phyloP scores from a whole-genome alignment of 1,140 invertebrate species.

The Vanessa atalanta region DNA sequence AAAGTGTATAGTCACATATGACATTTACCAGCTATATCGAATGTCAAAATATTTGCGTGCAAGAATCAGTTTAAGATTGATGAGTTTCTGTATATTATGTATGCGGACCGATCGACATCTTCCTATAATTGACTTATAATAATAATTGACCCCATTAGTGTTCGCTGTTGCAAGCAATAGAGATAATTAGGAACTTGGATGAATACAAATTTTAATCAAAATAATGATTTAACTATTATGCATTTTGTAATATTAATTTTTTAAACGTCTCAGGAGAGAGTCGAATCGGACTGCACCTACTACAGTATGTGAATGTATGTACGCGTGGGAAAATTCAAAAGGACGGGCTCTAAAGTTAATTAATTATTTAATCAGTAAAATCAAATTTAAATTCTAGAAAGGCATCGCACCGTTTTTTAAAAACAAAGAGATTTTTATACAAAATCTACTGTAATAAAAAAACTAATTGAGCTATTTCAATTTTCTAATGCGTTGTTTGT shows the following conservation, averaged over 20 bases:
- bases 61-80: constrained; percentile 52
- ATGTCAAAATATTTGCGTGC: constrained; percentile 43
- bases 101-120: constrained; percentile 44
- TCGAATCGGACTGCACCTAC: background rate
- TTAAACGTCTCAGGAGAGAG: background rate
- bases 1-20: constrained; percentile 32
- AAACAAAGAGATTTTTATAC: no score
- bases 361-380: no score
- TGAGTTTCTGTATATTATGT: constrained; percentile 50
- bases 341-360: no score
- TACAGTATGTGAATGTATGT: background rate
- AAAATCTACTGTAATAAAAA: no score
- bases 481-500: no score
- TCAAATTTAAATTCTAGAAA: no score
- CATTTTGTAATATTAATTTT: background rate
- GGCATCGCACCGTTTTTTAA: no score
- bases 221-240: background rate
- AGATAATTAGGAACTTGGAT: constrained; percentile 27
- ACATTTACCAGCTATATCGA: constrained; percentile 44
- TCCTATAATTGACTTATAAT: constrained; percentile 52
- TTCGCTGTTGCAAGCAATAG: constrained; percentile 19
- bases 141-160: constrained; percentile 47
- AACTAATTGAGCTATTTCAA: no score
- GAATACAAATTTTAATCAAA: constrained; percentile 4
- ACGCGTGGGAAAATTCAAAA: no score